Conservation (phyloP, 2,797 vertebrate genomes). For the Loris lydekkerianus region DNA sequence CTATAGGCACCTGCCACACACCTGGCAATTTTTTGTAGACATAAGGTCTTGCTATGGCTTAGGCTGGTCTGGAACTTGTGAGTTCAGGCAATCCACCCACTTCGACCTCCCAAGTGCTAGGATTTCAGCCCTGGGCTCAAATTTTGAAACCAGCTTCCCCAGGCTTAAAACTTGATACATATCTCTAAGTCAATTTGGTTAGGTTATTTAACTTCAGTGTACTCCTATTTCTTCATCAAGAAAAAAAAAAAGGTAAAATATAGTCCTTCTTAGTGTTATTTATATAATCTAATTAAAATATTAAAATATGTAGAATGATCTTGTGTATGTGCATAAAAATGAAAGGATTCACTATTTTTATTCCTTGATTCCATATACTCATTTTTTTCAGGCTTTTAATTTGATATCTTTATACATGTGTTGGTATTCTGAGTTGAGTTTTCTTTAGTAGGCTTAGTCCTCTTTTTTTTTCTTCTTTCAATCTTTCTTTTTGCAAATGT, state of each 20-base stretch:
- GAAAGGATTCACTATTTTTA: not conserved
- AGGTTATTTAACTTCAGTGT: not conserved
- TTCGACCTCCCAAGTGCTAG: no score
- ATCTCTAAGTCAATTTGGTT: not conserved
- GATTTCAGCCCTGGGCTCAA: not conserved
- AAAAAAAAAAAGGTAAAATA: not conserved
- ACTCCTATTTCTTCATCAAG: not conserved
- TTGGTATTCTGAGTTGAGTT: not conserved
- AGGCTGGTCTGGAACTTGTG: no score
- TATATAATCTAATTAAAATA: not conserved
- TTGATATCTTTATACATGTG: not conserved
- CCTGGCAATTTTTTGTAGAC: no score
- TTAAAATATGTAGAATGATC: not conserved
- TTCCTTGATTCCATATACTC: not conserved
- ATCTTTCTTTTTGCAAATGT: not conserved
- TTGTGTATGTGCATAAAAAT: not conserved
- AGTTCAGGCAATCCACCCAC: no score
- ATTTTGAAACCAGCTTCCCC: not conserved
- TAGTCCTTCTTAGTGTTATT: not conserved
- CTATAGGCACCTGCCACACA: no score
- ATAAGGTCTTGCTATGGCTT: no score
- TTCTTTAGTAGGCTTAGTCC: not conserved
- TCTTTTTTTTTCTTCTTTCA: not conserved
- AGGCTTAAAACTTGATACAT: not conserved
- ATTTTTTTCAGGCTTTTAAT: not conserved